phyloP scores from a whole-genome alignment of 2,113 vertebrate genomes.

The Patagioenas fasciata region DNA sequence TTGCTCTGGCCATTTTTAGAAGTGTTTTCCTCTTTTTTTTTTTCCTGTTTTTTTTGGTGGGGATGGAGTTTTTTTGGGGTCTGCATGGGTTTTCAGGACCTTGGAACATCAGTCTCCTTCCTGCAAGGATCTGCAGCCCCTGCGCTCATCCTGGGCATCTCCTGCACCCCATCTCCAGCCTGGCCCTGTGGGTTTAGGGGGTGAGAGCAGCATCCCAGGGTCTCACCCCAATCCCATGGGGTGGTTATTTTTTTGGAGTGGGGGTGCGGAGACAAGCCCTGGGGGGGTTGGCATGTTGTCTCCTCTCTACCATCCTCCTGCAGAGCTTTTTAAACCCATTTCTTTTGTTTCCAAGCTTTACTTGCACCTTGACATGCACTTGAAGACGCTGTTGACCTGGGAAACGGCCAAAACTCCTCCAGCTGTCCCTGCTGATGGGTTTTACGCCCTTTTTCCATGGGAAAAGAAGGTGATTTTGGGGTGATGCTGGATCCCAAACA shows the following conservation, averaged over 20 bases:
- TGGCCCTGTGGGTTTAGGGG: too few relatives aligned
- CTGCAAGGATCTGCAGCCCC: fast-evolving
- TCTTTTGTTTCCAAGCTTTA: neutral
- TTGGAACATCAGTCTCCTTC: fast-evolving
- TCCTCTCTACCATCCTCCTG: fast-evolving
- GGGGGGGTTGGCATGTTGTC: fast-evolving
- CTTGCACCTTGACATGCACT: fast-evolving
- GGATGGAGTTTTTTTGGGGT: neutral
- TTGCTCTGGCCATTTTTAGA: neutral
- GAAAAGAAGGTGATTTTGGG: neutral
- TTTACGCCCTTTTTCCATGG: fast-evolving
- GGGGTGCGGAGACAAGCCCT: neutral
- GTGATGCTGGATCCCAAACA: fast-evolving
- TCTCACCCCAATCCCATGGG: neutral
- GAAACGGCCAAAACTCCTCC: neutral
- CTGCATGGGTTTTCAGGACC: fast-evolving
- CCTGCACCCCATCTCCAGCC: neutral
- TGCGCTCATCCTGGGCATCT: neutral
- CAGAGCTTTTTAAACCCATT: neutral
- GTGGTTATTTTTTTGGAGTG: neutral
- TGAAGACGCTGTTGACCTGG: neutral
- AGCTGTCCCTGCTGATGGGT: fast-evolving
- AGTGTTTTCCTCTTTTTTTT: neutral
- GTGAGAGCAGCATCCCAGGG: fast-evolving
- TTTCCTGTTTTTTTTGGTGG: too few relatives aligned